Conservation (phyloP, 1,140 invertebrate genomes). For the Temnothorax curvispinosus region DNA sequence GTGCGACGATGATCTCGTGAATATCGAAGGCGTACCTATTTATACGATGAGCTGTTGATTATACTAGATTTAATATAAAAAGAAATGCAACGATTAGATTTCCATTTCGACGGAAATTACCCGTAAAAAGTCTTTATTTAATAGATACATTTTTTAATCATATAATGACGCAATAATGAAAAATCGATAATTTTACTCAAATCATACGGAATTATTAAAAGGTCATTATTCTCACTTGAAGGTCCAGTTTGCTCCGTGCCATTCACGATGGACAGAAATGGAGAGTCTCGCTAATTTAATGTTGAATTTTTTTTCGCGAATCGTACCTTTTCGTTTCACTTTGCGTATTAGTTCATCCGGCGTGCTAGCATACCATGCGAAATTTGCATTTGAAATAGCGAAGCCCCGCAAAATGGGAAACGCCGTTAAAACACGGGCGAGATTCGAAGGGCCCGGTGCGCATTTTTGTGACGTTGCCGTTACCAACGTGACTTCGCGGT, state of each 20-base stretch:
- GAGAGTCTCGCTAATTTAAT: neutral
- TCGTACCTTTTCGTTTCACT: neutral
- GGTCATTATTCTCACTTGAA: neutral
- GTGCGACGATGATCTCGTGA: neutral
- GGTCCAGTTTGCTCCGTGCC: neutral
- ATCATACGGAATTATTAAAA: neutral
- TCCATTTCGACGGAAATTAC: neutral
- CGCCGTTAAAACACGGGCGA: neutral
- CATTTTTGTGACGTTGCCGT: slow-evolving; percentile 46
- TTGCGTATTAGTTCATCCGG: neutral
- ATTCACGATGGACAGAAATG: neutral
- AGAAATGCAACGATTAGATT: neutral
- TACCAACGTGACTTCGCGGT: slow-evolving; percentile 44
- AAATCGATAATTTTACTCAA: neutral
- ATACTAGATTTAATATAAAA: neutral
- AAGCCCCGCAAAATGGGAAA: slow-evolving; percentile 18
- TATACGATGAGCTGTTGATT: neutral
- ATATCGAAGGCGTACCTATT: neutral
- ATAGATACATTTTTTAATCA: neutral
- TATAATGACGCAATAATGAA: neutral
- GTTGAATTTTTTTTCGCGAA: neutral
- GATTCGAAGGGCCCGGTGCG: neutral
- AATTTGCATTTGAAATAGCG: slow-evolving; percentile 24
- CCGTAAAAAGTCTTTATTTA: too few relatives aligned
- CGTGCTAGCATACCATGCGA: neutral